A percentile compares a stretch with the other conserved stretches of the same genome.
These are phyloP conservation scores for Hydrocynus forskahlii DNA, from an alignment of 2,797 vertebrate genomes.

Conservation along the genomic window DNA sequence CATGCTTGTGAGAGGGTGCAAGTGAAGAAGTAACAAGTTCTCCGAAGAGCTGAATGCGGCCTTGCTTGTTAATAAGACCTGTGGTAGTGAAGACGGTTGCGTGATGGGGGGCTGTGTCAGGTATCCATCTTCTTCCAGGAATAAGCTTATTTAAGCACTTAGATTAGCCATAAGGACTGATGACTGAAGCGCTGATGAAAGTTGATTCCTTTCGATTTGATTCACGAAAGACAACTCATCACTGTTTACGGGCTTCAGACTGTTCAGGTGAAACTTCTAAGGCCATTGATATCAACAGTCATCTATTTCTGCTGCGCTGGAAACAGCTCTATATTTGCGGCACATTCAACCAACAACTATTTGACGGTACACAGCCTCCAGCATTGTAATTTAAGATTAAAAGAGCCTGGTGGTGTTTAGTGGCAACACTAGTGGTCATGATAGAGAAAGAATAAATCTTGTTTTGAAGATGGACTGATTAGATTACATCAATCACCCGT, in stretches of 20 bases:
- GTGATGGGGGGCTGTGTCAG: neutral
- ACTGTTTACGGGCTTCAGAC: slow-evolving; percentile 1
- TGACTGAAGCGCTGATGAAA: neutral
- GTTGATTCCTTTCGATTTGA: neutral
- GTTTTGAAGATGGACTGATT: slow-evolving; percentile 40
- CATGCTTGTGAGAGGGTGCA: slow-evolving; percentile 20
- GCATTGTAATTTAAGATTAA: slow-evolving; percentile 3
- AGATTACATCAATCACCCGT: slow-evolving; percentile 49
- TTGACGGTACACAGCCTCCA: slow-evolving; percentile 15
- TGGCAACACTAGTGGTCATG: slow-evolving; percentile 7
- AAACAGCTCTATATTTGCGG: slow-evolving; percentile 10
- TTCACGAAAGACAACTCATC: neutral
- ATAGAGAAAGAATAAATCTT: slow-evolving; percentile 43
- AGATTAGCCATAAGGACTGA: neutral
- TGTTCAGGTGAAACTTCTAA: slow-evolving; percentile 28
- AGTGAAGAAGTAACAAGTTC: slow-evolving; percentile 23
- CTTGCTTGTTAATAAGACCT: neutral
- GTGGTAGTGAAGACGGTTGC: neutral
- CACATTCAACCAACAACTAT: slow-evolving; percentile 35
- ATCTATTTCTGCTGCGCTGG: slow-evolving; percentile 31
- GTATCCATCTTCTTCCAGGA: neutral
- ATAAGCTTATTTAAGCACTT: neutral
- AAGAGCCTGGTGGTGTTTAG: slow-evolving; percentile 1
- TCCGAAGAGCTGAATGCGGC: slow-evolving; percentile 13
- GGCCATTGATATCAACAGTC: slow-evolving; percentile 21